These are phyloP conservation scores for Oscheius sp. DNA, from an alignment of 2,888 invertebrate species.

Conservation along the genomic window DNA sequence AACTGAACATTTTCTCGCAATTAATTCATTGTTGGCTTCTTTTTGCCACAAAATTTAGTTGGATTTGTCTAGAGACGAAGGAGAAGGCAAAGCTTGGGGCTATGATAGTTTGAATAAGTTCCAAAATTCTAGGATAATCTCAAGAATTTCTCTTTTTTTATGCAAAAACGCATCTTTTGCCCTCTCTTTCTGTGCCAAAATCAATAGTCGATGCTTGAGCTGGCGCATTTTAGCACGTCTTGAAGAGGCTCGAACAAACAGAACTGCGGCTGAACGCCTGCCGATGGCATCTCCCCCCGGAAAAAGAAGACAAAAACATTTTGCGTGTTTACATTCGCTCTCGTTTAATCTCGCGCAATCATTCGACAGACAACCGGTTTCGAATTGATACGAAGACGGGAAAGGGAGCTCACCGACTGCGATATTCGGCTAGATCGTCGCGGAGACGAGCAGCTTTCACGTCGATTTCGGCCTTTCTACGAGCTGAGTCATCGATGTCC, in stretches of 20 bases:
- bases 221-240: background rate
- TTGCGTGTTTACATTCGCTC: background rate
- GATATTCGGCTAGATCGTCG: slow-evolving; percentile 72
- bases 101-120: too few species aligned
- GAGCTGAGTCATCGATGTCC: slow-evolving; percentile 73
- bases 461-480: slow-evolving; percentile 73
- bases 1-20: too few species aligned
- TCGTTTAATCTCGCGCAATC: slow-evolving; percentile 7
- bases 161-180: too few species aligned
- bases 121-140: too few species aligned
- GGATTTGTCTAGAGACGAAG: too few species aligned
- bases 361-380: background rate
- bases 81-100: too few species aligned
- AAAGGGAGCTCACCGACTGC: slow-evolving; percentile 54
- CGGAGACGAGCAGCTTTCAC: slow-evolving; percentile 72
- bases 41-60: too few species aligned
- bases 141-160: too few species aligned
- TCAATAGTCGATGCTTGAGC: too few species aligned
- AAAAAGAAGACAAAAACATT: background rate
- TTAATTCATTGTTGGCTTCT: too few species aligned
- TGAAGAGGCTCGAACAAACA: background rate
- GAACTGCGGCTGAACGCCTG: background rate
- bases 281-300: background rate
- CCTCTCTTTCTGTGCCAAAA: too few species aligned
- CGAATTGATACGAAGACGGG: background rate